These are phyloP conservation scores for Larimichthys crocea DNA, from an alignment of 2,113 vertebrate species.

Conservation along the genomic window DNA sequence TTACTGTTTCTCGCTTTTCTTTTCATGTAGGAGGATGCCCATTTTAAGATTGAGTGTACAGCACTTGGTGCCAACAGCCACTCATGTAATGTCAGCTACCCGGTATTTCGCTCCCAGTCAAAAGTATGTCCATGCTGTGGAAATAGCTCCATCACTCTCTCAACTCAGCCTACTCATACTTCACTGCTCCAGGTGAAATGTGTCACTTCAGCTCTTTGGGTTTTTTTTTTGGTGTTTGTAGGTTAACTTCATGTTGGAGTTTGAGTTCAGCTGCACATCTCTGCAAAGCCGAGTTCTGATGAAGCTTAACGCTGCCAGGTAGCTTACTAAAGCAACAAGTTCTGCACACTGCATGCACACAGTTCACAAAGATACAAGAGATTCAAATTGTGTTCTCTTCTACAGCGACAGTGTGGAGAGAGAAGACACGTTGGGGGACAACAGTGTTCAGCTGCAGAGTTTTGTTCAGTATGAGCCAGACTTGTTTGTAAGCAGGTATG, in stretches of 20 bases:
- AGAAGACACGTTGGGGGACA: slow-evolving; percentile 85
- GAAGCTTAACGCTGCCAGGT: slow-evolving; percentile 88
- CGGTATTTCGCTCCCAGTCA: slow-evolving; percentile 89
- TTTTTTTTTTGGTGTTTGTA: slow-evolving; percentile 58
- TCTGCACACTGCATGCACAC: background rate
- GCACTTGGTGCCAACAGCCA: slow-evolving; percentile 80
- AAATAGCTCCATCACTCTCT: slow-evolving; percentile 14
- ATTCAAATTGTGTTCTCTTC: background rate
- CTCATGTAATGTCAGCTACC: slow-evolving; percentile 90
- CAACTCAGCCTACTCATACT: slow-evolving; percentile 31
- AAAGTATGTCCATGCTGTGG: slow-evolving; percentile 80
- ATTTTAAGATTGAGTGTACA: slow-evolving; percentile 90
- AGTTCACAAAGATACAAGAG: background rate
- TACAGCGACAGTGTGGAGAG: slow-evolving; percentile 89
- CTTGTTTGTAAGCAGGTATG: slow-evolving; percentile 90
- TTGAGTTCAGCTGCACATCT: slow-evolving; percentile 92
- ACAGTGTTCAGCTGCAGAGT: slow-evolving; percentile 83
- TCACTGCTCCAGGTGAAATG: slow-evolving; percentile 36
- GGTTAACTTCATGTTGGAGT: slow-evolving; percentile 92
- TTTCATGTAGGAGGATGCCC: slow-evolving; percentile 82
- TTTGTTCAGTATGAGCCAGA: slow-evolving; percentile 90
- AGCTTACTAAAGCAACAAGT: slow-evolving; percentile 26
- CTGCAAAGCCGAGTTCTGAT: slow-evolving; percentile 87
- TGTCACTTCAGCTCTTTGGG: slow-evolving; percentile 23
- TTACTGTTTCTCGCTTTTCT: slow-evolving; percentile 5